Conservation (phyloP, 2,113 vertebrate species). For the Dicaeum eximium region DNA sequence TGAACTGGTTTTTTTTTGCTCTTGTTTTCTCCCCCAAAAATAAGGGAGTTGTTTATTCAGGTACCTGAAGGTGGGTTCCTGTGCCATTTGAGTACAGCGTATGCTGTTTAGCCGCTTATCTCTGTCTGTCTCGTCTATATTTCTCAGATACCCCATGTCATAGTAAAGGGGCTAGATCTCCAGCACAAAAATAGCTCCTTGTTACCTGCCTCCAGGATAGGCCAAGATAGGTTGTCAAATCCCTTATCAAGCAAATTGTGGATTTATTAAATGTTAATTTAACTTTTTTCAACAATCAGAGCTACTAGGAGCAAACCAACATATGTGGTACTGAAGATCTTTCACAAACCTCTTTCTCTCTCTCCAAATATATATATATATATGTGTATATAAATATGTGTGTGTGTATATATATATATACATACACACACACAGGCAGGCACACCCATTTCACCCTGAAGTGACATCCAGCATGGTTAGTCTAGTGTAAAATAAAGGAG, state of each 20-base stretch:
- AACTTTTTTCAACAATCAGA: background rate
- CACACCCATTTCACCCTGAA: background rate
- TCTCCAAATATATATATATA: too few species aligned
- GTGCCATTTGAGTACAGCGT: background rate
- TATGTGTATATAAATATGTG: too few species aligned
- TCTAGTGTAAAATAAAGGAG: slow-evolving; percentile 47
- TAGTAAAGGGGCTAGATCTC: background rate
- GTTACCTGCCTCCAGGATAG: background rate
- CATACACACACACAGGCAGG: background rate
- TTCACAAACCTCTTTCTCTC: background rate
- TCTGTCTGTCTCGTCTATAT: background rate
- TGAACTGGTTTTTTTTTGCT: background rate
- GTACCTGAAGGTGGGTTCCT: background rate
- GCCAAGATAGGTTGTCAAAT: background rate
- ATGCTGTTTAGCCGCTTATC: background rate
- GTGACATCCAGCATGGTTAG: slow-evolving; percentile 11
- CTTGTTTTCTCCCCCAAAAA: background rate
- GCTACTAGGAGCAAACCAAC: background rate
- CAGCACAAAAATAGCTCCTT: background rate
- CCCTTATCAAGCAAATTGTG: background rate
- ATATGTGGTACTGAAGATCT: background rate
- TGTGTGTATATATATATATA: too few species aligned
- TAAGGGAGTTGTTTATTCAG: background rate
- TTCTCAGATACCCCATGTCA: background rate
- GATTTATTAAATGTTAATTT: background rate